Conservation (phyloP, 2,888 invertebrate species). For the Hyalella azteca region DNA sequence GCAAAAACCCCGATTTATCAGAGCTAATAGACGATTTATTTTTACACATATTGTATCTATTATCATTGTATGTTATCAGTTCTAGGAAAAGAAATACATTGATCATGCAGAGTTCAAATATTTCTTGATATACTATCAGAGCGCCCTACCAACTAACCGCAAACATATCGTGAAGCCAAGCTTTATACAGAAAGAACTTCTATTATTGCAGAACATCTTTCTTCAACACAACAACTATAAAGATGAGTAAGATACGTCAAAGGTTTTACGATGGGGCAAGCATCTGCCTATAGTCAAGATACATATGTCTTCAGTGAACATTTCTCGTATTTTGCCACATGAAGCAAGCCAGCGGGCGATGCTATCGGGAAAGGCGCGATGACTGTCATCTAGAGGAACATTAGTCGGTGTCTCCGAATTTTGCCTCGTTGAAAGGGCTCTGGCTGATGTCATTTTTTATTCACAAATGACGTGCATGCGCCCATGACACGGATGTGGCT, state of each 20-base stretch:
- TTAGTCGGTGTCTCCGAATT: constrained; percentile 34
- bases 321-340: too few relatives aligned
- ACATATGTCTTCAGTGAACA: too few relatives aligned
- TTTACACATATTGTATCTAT: too few relatives aligned
- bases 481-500: constrained; percentile 16
- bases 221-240: background rate
- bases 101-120: too few relatives aligned
- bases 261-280: background rate
- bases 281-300: too few relatives aligned
- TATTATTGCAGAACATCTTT: background rate
- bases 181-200: too few relatives aligned
- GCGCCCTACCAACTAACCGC: too few relatives aligned
- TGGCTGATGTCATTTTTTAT: constrained; percentile 8
- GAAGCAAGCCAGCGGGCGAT: constrained; percentile 3
- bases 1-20: too few relatives aligned
- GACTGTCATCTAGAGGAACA: constrained; percentile 31
- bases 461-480: constrained; percentile 9
- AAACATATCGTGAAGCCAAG: background rate
- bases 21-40: too few relatives aligned
- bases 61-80: too few relatives aligned
- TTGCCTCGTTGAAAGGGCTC: constrained; percentile 14
- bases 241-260: constrained; percentile 13
- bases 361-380: background rate
- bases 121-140: too few relatives aligned
- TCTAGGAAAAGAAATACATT: too few relatives aligned